Conservation (phyloP, 1,140 invertebrate species). For the Lepidurus couesii region DNA sequence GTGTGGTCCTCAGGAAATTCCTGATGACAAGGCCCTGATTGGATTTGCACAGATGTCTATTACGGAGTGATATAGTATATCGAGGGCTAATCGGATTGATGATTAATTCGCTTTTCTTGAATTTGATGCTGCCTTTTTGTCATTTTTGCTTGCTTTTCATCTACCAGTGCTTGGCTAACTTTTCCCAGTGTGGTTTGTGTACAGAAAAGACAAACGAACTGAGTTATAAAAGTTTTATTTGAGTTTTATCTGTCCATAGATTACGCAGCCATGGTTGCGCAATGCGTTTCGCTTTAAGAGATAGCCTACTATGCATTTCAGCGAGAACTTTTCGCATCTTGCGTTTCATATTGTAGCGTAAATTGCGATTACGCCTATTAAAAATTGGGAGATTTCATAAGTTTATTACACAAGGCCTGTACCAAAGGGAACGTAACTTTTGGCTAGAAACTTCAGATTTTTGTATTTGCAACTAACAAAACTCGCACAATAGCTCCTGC, state of each 20-base stretch:
- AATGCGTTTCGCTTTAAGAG: too few species aligned
- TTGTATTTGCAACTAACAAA: too few species aligned
- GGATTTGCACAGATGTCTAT: slow-evolving; percentile 96
- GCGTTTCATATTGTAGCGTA: too few species aligned
- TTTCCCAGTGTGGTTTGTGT: slow-evolving; percentile 14
- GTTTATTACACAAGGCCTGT: too few species aligned
- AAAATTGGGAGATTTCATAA: too few species aligned
- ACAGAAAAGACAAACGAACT: not conserved
- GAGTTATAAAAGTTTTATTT: slow-evolving; percentile 4
- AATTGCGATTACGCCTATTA: too few species aligned
- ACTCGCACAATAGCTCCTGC: too few species aligned
- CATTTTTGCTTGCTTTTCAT: not conserved
- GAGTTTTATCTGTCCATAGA: not conserved
- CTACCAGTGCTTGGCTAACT: not conserved
- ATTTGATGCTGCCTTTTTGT: slow-evolving; percentile 5
- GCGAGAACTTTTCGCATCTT: too few species aligned
- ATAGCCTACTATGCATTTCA: too few species aligned
- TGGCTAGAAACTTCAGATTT: too few species aligned
- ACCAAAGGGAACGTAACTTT: too few species aligned
- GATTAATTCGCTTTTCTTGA: not conserved
- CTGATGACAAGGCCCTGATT: slow-evolving; percentile 88
- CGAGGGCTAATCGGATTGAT: not conserved
- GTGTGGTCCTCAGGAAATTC: slow-evolving; percentile 69
- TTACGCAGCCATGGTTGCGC: too few species aligned
- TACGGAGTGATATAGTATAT: slow-evolving; percentile 59